Conservation (phyloP, 2,797 vertebrate species). For the Karalla daura region DNA sequence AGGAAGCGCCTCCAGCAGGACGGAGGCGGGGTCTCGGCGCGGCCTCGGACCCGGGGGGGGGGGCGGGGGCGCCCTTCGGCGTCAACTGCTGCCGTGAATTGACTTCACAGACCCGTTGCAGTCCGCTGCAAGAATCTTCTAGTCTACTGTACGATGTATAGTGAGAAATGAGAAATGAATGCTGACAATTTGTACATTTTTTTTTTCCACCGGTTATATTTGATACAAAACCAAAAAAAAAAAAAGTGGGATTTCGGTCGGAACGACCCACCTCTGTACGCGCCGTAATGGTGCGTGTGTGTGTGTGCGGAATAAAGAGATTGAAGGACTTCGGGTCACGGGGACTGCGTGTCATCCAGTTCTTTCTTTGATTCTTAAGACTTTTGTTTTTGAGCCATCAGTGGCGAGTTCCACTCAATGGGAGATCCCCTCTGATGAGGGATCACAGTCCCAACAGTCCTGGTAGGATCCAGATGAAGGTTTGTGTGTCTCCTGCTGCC, state of each 20-base stretch:
- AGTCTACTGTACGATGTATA: conserved; percentile 68
- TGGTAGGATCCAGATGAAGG: too few species aligned
- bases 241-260: conserved; percentile 44
- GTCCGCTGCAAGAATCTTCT: conserved; percentile 41
- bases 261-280: conserved; percentile 39
- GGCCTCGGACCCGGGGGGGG: conserved; percentile 23
- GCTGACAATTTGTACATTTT: conserved; percentile 68
- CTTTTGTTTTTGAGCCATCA: too few species aligned
- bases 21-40: conserved; percentile 15
- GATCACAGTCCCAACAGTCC: too few species aligned
- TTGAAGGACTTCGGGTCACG: conserved; percentile 37
- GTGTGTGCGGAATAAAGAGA: conserved; percentile 67
- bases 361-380: neutral
- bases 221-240: too few species aligned
- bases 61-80: conserved; percentile 15
- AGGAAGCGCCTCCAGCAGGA: conserved; percentile 24
- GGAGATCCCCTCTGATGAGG: too few species aligned
- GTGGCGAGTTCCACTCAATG: too few species aligned
- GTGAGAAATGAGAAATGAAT: conserved; percentile 59
- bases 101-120: conserved; percentile 34
- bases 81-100: conserved; percentile 52
- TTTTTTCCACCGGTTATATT: conserved; percentile 63
- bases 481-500: too few species aligned
- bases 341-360: neutral
- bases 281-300: conserved; percentile 23